Base-by-base conservation (phyloP, 2,888 invertebrate genomes). In the Dolichopus griseipennis region DNA sequence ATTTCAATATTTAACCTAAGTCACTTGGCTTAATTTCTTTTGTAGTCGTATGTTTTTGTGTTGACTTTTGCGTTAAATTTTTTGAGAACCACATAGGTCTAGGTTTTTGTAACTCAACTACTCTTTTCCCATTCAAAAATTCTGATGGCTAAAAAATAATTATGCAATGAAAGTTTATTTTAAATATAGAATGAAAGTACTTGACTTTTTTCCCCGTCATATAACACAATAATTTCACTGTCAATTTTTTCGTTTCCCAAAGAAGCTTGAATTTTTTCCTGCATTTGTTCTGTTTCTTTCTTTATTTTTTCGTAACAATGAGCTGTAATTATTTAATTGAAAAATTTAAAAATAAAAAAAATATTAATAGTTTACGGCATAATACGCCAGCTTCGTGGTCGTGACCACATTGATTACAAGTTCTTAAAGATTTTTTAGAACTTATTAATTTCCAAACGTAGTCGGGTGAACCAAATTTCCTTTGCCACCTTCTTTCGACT, bases 51-150 rank as follows among this genome's bases (percentile, higher is more conserved):
- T 88, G 85, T 72, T 88, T 85, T 74, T 90, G 88, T 21, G 92
- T 91, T 0, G 90, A 86, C 77, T 89, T 88, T 76, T 94, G 89
- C 22, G 94, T 81, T 66, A 96, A 84, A 82, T 94, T 93, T 75
- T 88, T 88, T 73, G 90, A 88, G 77, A 95, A 97, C 95, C 95
- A 97, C 62, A 86, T 81, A 6, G 96, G 96, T 71, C 95, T 85
- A 68, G 89, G 86, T 78, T 92, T 94, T 65, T 90, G 84, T 85
- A 95, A 87, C 83, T 96, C 95, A 20, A 97, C 87, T 71, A 96
- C 85, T 73, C 90, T 85, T 81, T 93, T 93, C 1, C 88, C 88
- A 74, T 88, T 82, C 79, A 85, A 85, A 72, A 83, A 84, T 74
- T 88, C 87, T 37, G 83, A 81, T 1, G 85, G 83, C 82, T 88